Evolutionary conservation across 1,140 invertebrate species (phyloP).

Genomic region (Campoletis sonorensis): DNA sequence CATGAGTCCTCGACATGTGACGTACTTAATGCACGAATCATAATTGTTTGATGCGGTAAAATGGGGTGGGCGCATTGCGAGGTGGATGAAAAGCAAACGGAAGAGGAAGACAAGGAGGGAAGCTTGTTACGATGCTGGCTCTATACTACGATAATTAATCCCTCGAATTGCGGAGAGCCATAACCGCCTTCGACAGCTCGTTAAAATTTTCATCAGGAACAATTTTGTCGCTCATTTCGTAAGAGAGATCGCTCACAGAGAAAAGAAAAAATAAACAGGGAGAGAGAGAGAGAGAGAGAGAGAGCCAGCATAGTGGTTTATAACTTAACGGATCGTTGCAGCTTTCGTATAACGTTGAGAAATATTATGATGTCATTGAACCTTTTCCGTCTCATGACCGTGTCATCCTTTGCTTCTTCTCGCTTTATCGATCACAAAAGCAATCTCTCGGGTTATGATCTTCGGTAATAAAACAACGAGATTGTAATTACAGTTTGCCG

Average conservation of each 20-base stretch:
- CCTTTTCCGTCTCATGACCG: not conserved
- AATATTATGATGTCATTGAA: conserved; percentile 9
- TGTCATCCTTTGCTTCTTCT: not conserved
- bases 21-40: conserved; percentile 36
- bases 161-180: conserved; percentile 59
- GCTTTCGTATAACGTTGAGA: not conserved
- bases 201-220: conserved; percentile 67
- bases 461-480: conserved; percentile 2
- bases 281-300: not conserved
- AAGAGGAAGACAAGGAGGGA: not conserved
- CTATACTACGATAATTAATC: conserved; percentile 40
- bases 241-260: not conserved
- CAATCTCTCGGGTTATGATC: conserved; percentile 3
- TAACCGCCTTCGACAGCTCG: conserved; percentile 60
- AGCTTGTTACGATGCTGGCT: conserved; percentile 31
- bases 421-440: not conserved
- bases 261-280: too few species aligned
- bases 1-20: conserved; percentile 23
- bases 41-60: conserved; percentile 39
- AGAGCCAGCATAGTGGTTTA: conserved; percentile 33
- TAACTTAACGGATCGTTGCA: conserved; percentile 22
- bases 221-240: conserved; percentile 51
- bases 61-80: conserved; percentile 8
- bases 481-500: not conserved
- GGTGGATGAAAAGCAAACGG: not conserved